Conservation (phyloP, 2,113 vertebrate species). For the Alligator sinensis region DNA sequence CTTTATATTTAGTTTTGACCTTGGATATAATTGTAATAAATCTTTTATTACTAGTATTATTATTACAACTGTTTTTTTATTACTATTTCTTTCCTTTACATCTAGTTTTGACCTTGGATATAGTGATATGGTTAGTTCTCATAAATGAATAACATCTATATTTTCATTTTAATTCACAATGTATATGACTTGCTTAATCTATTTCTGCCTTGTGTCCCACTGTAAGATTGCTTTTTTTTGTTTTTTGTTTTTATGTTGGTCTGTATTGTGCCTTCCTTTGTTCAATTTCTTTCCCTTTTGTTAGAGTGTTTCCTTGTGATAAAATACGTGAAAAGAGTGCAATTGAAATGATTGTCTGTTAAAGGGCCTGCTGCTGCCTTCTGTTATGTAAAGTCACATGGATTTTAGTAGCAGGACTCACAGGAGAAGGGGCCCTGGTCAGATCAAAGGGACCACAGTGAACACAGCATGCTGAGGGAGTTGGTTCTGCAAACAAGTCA, state of each 20-base stretch:
- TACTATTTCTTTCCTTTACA: not conserved
- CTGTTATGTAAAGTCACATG: not conserved
- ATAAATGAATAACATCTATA: not conserved
- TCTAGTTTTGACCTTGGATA: not conserved
- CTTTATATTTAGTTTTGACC: not conserved
- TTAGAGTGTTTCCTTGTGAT: not conserved
- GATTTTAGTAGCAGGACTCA: not conserved
- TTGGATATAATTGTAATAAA: not conserved
- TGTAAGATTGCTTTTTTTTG: not conserved
- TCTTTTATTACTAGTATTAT: not conserved
- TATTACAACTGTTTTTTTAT: not conserved
- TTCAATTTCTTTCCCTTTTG: not conserved
- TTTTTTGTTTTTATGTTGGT: not conserved
- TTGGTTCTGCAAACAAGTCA: not conserved
- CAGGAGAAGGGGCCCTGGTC: rapidly evolving
- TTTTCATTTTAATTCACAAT: not conserved
- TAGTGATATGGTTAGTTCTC: not conserved
- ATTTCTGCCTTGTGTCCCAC: not conserved
- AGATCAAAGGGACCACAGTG: not conserved
- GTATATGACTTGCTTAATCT: not conserved
- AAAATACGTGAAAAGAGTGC: not conserved
- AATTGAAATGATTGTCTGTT: not conserved
- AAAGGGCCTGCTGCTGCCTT: not conserved
- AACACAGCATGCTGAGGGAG: not conserved
- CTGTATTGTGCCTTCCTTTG: not conserved